Conservation (phyloP, 2,888 invertebrate species). For the Leistus spinibarbis region DNA sequence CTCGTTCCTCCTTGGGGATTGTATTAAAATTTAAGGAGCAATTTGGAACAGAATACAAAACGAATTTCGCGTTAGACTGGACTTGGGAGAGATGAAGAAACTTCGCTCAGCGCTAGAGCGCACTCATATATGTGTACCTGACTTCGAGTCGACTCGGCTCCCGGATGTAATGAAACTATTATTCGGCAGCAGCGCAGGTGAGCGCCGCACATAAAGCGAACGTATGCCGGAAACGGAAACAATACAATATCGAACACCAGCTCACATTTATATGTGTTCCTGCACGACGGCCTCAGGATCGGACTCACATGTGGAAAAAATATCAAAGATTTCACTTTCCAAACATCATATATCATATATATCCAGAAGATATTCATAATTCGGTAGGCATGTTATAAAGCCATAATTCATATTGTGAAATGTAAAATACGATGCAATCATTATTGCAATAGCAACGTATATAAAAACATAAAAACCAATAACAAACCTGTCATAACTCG, state of each 20-base stretch:
- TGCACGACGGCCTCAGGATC: background rate
- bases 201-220: conserved; percentile 9
- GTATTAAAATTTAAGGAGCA: conserved; percentile 52
- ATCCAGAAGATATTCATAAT: too few species aligned
- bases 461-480: too few species aligned
- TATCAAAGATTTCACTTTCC: too few species aligned
- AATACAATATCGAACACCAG: conserved; percentile 28
- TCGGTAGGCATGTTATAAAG: too few species aligned
- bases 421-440: too few species aligned
- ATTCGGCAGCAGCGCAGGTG: conserved; percentile 21
- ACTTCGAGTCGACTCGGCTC: background rate
- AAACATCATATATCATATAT: too few species aligned
- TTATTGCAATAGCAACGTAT: too few species aligned
- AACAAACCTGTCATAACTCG: too few species aligned
- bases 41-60: conserved; percentile 51
- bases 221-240: conserved; percentile 28
- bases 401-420: too few species aligned
- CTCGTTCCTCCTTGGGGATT: conserved; percentile 35
- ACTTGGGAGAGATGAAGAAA: conserved; percentile 41
- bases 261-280: background rate
- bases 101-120: conserved; percentile 2
- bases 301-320: too few species aligned
- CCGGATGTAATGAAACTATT: conserved; percentile 34
- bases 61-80: conserved; percentile 47
- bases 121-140: conserved; percentile 10